Conservation (phyloP, 2,113 vertebrate species). For the Nematolebias whitei region DNA sequence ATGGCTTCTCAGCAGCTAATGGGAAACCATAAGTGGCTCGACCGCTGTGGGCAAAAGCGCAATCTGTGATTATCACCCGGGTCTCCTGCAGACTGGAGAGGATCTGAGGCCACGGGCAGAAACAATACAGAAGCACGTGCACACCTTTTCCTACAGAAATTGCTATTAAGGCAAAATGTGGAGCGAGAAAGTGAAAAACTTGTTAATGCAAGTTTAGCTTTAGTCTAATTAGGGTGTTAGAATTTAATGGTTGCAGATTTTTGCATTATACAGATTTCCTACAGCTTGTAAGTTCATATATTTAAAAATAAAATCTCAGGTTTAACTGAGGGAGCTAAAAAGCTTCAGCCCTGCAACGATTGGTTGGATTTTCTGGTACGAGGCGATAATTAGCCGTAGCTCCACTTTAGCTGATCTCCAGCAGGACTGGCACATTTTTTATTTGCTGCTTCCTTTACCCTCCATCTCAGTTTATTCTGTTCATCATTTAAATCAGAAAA, state of each 20-base stretch:
- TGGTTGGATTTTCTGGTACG: background rate
- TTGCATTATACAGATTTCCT: too few species aligned
- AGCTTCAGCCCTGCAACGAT: background rate
- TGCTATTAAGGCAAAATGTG: background rate
- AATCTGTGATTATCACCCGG: conserved; percentile 43
- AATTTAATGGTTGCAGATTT: too few species aligned
- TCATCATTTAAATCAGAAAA: too few species aligned
- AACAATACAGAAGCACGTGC: background rate
- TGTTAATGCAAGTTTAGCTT: too few species aligned
- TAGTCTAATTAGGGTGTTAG: too few species aligned
- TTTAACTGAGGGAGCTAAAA: background rate
- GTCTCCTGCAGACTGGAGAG: conserved; percentile 23
- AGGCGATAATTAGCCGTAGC: background rate
- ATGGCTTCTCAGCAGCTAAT: conserved; percentile 31
- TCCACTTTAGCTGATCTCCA: background rate
- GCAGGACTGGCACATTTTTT: too few species aligned
- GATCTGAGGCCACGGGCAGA: background rate
- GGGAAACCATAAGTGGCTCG: conserved; percentile 41
- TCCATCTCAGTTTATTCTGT: too few species aligned
- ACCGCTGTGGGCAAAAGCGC: conserved; percentile 44
- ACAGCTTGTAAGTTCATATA: background rate
- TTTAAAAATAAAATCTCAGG: background rate
- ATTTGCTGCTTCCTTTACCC: too few species aligned
- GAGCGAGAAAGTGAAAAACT: background rate
- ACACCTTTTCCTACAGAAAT: background rate